Base-by-base conservation (phyloP, 2,113 vertebrate species). In the Carassius gibelio region DNA sequence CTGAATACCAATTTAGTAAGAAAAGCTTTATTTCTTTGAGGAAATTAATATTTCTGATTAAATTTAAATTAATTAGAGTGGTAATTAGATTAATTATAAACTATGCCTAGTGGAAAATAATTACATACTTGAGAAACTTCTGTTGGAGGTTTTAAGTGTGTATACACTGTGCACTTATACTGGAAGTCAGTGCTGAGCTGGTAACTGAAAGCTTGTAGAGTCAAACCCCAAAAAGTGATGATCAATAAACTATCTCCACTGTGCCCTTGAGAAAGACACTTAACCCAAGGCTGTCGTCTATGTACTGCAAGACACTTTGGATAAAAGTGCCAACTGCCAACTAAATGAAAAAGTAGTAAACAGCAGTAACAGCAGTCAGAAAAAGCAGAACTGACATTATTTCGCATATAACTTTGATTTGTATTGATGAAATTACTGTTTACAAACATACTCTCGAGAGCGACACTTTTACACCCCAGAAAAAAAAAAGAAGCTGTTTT, bases 1-100 rank as follows among this genome's bases (percentile, higher is more conserved):
- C 3, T 50, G 61, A 68, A 50, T 48, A 64, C 38, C 38, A 81
- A 66, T 81, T 45, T 66, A 48, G 78, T 66, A 66, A 19, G 36
- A 78, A 62, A 81, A 48, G 78, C 59, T 61, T 64, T 45, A 64
- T 48, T 81, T 81, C 59, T 59, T 64, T 64, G 59, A 81, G 78
- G 78, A 64, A 66, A 80, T 48, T 64, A 64, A 80, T 64, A 23
- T 13, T 7, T 66, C 21, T 80, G 78, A 45, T 45, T 66, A 42
- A 48, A 80, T 80, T 80, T 42, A 64, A 14, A 80, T 48, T 48
- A 64, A 48, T 64, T 64, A 80, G 34, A 48, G n/a, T 23, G 19
- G 5, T 48, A 66, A 80, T 64, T 64, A 30, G 61, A 80, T 66
- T 61, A 80, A 80, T 80, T 45, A 80, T n/a, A 61, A 36, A 45